Evolutionary conservation across 2,113 vertebrate genomes (phyloP), one percentile per base, ranked within the genome.

Genomic region (Cheilinus undulatus): DNA sequence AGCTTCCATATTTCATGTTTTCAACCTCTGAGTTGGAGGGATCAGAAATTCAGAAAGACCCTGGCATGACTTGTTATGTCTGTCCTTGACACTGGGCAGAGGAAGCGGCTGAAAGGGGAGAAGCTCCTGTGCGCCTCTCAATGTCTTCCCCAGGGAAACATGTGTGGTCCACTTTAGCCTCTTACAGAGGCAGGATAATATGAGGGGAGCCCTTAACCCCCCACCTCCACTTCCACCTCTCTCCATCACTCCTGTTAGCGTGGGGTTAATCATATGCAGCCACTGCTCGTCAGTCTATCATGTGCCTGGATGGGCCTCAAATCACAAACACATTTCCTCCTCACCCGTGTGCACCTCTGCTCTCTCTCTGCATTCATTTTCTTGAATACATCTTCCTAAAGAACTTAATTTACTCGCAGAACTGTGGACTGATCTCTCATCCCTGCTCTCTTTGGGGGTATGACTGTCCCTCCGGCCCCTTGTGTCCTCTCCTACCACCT

Each of bases 241-340:
- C 60, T 64, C 71, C 46, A 73, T 82, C 74, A 57, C 74, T 89
- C 67, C 85, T 86, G 62, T 89, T 88, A 80, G 79, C 14, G 12
- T 56, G 62, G 78, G 86, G 86, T 86, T 89, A 92, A 92, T 88
- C 59, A 66, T 79, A 91, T 89, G 84, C 90, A 88, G 85, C 76
- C 84, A 51, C 84, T 56, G 83, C 79, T 69, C 61, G 83, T 86
- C 32, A 73, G 65, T 76, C 71, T 69, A 83, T 86, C 84, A 75
- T 71, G 60, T 74, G 79, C 63, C 66, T 84, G 45, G 43, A 84
- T 76, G 81, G 84, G 67, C 67, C 77, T 84, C 83, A 89, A 87
- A 88, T 88, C 83, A 79, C 61, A 82, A 88, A 77, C 83, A 88
- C 77, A 78, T 88, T 86, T 86, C 26, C 76, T 63, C 79, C 78